These are phyloP conservation scores for Eulemur mongoz DNA, from an alignment of 2,797 vertebrate species.

Conservation along the genomic window DNA sequence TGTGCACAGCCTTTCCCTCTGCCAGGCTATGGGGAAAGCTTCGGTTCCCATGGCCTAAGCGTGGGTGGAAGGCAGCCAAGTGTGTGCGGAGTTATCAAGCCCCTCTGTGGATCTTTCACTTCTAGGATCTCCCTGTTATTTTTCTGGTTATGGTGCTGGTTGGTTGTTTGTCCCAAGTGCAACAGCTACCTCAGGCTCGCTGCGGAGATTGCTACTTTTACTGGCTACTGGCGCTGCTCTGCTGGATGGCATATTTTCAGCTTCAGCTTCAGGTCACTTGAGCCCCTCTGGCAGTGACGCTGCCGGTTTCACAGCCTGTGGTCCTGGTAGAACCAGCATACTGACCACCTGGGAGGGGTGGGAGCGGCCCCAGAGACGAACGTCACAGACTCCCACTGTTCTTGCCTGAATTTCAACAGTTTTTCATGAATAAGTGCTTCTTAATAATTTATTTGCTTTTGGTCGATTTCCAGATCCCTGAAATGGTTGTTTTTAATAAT, in stretches of 20 bases:
- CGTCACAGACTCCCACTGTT: neutral
- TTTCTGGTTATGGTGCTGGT: neutral
- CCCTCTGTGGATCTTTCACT: neutral
- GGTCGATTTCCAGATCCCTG: neutral
- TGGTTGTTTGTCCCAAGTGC: neutral
- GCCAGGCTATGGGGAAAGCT: neutral
- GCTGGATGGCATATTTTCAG: neutral
- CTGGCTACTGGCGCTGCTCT: neutral
- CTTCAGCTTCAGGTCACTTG: neutral
- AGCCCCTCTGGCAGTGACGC: neutral
- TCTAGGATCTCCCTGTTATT: neutral
- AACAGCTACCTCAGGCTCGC: neutral
- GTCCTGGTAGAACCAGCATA: neutral
- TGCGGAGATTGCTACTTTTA: neutral
- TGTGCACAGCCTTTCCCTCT: neutral
- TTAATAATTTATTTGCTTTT: constrained; percentile 17
- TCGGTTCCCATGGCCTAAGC: neutral
- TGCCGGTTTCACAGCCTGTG: neutral
- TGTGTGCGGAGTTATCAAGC: neutral
- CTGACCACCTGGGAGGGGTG: neutral
- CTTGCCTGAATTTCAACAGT: neutral
- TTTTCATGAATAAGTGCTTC: constrained; percentile 10
- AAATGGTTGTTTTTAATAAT: neutral
- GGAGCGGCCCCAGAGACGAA: neutral
- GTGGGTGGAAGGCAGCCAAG: neutral